Evolutionary conservation across 2,797 vertebrate genomes (phyloP).

Genomic region (Nannoperca obscura): DNA sequence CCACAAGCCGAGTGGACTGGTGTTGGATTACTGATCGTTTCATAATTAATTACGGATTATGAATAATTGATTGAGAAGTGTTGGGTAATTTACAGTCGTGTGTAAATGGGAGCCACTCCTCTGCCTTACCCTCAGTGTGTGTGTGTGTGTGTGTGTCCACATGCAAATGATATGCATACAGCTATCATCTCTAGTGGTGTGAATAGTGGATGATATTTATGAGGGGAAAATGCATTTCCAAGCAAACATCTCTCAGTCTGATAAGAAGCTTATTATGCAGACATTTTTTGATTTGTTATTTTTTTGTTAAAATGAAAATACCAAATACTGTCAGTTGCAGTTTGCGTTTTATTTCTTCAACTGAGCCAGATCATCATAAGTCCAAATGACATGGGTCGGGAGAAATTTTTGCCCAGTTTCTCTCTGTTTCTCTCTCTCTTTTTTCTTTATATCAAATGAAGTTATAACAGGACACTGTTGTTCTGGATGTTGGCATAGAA

Average conservation of each 20-base stretch:
- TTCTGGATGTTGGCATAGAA: conserved; percentile 39
- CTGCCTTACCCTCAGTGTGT: conserved; percentile 42
- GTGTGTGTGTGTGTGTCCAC: conserved; percentile 28
- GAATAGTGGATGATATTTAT: conserved; percentile 21
- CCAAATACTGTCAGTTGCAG: conserved; percentile 14
- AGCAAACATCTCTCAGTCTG: conserved; percentile 8
- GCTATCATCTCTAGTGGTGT: conserved; percentile 32
- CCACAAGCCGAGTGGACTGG: conserved; percentile 80
- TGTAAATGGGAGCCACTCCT: conserved; percentile 80
- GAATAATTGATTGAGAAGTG: conserved; percentile 85
- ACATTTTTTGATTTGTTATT: background rate
- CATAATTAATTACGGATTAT: conserved; percentile 86
- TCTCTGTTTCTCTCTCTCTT: background rate
- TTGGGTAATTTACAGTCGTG: conserved; percentile 85
- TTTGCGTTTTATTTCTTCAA: conserved; percentile 18
- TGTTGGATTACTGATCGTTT: conserved; percentile 86
- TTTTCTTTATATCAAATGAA: conserved; percentile 6
- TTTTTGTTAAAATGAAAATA: conserved; percentile 9
- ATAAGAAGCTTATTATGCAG: conserved; percentile 4
- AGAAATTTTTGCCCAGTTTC: background rate
- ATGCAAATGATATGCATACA: conserved; percentile 54
- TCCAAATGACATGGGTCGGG: background rate
- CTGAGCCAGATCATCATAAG: background rate
- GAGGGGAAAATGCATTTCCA: background rate
- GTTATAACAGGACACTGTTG: conserved; percentile 39